Evolutionary conservation across 2,113 vertebrate genomes (phyloP).

Genomic region (human): GRCh38 chr1:46169501-46170000

Average conservation of each 20-base stretch:
- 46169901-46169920: background rate
- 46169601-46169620: slow-evolving; percentile 44
- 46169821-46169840: slow-evolving; percentile 57
- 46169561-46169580: slow-evolving; percentile 15
- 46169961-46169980: background rate
- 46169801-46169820: slow-evolving; percentile 59
- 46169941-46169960: background rate
- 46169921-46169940: background rate
- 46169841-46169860: slow-evolving; percentile 55
- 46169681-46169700: background rate
- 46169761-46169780: slow-evolving; percentile 43
- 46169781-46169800: slow-evolving; percentile 50
- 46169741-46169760: slow-evolving; percentile 16
- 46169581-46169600: slow-evolving; percentile 32
- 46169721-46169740: background rate
- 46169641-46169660: background rate
- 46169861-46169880: slow-evolving; percentile 51
- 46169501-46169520: slow-evolving; percentile 8
- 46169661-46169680: background rate
- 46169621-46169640: background rate
- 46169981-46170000: background rate
- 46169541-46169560: slow-evolving; percentile 50
- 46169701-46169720: background rate
- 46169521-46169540: slow-evolving; percentile 42
- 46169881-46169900: slow-evolving; percentile 25